Base-by-base conservation (phyloP, 2,113 vertebrate species). In the Pithys albifrons region DNA sequence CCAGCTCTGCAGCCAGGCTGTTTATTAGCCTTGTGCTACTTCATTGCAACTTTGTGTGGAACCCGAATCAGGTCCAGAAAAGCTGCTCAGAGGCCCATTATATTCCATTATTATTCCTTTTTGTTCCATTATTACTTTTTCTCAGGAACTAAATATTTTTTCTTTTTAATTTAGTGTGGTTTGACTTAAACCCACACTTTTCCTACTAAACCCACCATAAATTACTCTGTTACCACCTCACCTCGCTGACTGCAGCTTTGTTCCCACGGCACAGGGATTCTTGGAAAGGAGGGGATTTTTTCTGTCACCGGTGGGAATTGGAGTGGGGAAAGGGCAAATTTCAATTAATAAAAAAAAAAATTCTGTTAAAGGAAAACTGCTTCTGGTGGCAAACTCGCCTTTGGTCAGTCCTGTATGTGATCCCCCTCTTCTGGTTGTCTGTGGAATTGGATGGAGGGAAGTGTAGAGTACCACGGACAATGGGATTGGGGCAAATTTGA, bases 371-470 rank as follows among this genome's bases (percentile, higher is more conserved):
- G 71, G 64, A 16, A 41, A 74, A 55, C 12, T 1, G 43, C 28
- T 72, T 6, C 17, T 65, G 76, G 75, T 43, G 85, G 61, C 54
- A 0, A 80, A 52, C 43, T 67, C 83, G 9, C 88, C 73, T 72
- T 23, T 29, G 82, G 93, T 22, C 91, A 96, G 87, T 15, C 17
- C 81, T 94, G 92, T 95, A 22, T 91, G 80, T 89, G 92, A 89
- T 93, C 93, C 85, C 96, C 96, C 96, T 94, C 96, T 97, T 73
- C 96, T 96, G 95, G 96, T 1, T 33, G 72, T 2, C 87, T 48
- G 35, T 9, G 93, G 95, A 85, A 97, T 35, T 89, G 81, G 89
- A 37, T 0, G 27, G 46, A 80, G 83, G 39, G 43, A 52, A 66
- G 58, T 0, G 22, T 7, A 24, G 62, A 1, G 9, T 1, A 27